Conservation (phyloP, 2,888 invertebrate species). For the Macrophya alboannulata region DNA sequence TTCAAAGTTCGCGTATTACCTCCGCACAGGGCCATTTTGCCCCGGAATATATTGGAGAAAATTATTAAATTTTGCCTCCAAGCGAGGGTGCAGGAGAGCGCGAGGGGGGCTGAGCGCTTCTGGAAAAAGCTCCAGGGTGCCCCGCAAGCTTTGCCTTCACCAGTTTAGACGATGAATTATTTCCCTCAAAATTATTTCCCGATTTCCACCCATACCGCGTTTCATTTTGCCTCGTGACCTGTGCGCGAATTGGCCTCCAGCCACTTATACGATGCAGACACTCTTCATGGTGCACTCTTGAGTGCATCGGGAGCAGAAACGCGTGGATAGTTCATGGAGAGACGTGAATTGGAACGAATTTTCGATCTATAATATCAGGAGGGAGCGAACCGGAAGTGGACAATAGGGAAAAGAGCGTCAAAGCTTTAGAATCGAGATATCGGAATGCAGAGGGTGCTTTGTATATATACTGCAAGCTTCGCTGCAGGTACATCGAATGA, state of each 20-base stretch:
- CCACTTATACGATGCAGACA: neutral
- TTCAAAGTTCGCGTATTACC: conserved; percentile 50
- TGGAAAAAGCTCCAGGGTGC: conserved; percentile 46
- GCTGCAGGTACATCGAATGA: neutral
- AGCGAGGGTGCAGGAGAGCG: neutral
- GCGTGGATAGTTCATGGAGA: conserved; percentile 1
- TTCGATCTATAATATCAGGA: conserved; percentile 26
- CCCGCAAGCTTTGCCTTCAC: neutral
- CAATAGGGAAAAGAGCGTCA: conserved; percentile 43
- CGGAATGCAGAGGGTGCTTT: neutral
- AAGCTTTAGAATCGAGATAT: conserved; percentile 49
- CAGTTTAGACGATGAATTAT: conserved; percentile 41
- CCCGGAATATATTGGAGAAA: conserved; percentile 53
- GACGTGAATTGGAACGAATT: conserved; percentile 8
- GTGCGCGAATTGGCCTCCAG: neutral
- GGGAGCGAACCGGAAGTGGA: conserved; percentile 48
- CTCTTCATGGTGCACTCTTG: conserved; percentile 1
- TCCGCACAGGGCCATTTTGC: conserved; percentile 47
- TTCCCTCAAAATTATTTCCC: conserved; percentile 2
- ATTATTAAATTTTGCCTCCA: conserved; percentile 51
- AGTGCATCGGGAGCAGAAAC: neutral
- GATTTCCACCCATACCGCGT: neutral
- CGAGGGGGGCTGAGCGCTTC: neutral
- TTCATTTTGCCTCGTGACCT: conserved; percentile 12
- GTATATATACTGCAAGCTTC: neutral